A percentile compares a stretch with the other conserved stretches of the same genome.
phyloP scores from a whole-genome alignment of 92 coral and sea anemone species.

The Pocillopora grandis region DNA sequence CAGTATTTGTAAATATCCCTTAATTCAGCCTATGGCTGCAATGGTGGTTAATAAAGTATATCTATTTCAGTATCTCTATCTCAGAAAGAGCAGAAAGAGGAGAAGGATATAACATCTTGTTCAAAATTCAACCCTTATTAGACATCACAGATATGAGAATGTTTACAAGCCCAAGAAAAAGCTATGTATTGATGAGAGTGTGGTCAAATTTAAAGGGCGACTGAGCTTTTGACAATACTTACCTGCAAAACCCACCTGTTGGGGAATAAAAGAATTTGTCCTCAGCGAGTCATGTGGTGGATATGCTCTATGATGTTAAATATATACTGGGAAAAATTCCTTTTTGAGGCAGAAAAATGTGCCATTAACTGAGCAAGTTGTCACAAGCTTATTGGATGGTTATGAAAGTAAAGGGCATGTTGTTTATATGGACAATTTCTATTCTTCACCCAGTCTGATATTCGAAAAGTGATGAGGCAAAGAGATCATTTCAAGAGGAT shows the following conservation, averaged over 20 bases:
- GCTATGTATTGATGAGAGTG: conserved; percentile 48
- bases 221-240: conserved; percentile 49
- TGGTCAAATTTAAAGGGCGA: conserved; percentile 57
- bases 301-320: conserved; percentile 37
- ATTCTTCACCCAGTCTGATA: conserved; percentile 32
- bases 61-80: too few relatives aligned
- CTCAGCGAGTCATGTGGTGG: conserved; percentile 61
- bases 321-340: conserved; percentile 47
- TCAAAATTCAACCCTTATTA: conserved; percentile 26
- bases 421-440: conserved; percentile 47
- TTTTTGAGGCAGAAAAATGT: conserved; percentile 31
- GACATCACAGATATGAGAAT: conserved; percentile 40
- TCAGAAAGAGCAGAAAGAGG: neutral
- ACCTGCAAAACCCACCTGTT: conserved; percentile 59
- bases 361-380: conserved; percentile 47
- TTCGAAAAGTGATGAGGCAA: conserved; percentile 41
- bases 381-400: conserved; percentile 34
- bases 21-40: too few relatives aligned
- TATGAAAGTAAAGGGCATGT: conserved; percentile 48
- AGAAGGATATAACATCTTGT: conserved; percentile 9
- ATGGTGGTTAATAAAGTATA: too few relatives aligned
- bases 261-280: conserved; percentile 62
- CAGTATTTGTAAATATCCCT: too few relatives aligned
- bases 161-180: conserved; percentile 54
- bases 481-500: conserved; percentile 49